A percentile compares a stretch with the other conserved stretches of the same genome.
These are phyloP conservation scores for Albula goreensis DNA, from an alignment of 2,113 vertebrate genomes.

Conservation along the genomic window DNA sequence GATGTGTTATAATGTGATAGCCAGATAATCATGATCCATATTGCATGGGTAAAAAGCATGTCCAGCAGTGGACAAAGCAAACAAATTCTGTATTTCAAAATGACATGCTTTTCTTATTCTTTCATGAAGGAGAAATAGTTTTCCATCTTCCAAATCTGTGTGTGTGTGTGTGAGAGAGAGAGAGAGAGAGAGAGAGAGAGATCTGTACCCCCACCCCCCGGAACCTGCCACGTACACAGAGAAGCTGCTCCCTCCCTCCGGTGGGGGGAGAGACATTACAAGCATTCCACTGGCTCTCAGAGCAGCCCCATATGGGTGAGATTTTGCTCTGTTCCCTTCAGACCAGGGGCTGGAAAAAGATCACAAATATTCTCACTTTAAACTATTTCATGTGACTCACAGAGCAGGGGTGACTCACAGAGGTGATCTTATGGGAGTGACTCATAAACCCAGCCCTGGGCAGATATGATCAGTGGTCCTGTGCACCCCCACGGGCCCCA, in stretches of 20 bases:
- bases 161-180: too few species aligned
- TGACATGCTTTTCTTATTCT: too few species aligned
- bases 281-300: conserved; percentile 38
- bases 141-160: too few species aligned
- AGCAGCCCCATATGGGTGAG: conserved; percentile 21
- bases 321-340: conserved; percentile 28
- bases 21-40: too few species aligned
- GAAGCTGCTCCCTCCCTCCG: neutral
- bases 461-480: neutral
- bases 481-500: too few species aligned
- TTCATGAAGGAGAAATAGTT: too few species aligned
- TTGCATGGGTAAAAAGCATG: too few species aligned
- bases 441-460: conserved; percentile 28
- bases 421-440: neutral
- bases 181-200: too few species aligned
- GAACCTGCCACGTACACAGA: neutral
- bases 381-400: conserved; percentile 31
- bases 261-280: conserved; percentile 14
- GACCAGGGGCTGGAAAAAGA: conserved; percentile 29
- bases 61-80: too few species aligned
- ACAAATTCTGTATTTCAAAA: too few species aligned
- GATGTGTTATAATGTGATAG: too few species aligned
- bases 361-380: conserved; percentile 32
- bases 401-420: neutral
- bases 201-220: neutral